A percentile compares a stretch with the other conserved stretches of the same genome.
Evolutionary conservation across 2,113 vertebrate species (phyloP).

Genomic region (Anser brachyrhynchus): DNA sequence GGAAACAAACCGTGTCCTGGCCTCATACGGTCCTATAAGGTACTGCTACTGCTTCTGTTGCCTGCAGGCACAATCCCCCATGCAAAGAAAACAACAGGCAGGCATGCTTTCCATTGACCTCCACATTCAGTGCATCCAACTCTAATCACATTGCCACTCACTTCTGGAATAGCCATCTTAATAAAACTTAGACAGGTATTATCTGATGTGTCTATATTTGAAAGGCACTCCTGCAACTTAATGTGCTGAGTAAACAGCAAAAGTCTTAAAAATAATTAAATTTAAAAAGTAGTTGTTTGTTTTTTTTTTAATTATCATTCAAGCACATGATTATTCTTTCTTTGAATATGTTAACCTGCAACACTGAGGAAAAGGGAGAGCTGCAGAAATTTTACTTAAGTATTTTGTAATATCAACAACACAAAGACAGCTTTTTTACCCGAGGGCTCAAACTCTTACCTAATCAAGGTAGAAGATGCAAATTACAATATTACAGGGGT

Average conservation of each 20-base stretch:
- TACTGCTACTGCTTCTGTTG: not conserved
- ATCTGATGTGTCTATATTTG: not conserved
- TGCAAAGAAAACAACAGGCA: not conserved
- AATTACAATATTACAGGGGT: not conserved
- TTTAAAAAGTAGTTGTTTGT: not conserved
- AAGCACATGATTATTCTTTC: conserved; percentile 46
- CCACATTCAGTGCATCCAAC: not conserved
- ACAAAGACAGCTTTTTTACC: not conserved
- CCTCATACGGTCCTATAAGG: not conserved
- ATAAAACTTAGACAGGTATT: not conserved
- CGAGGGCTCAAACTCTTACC: not conserved
- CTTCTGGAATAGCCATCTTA: conserved; percentile 43
- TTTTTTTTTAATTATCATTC: conserved; percentile 40
- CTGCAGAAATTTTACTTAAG: conserved; percentile 59
- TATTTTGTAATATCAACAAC: not conserved
- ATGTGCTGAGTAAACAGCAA: not conserved
- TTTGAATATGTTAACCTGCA: conserved; percentile 72
- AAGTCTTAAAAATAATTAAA: not conserved
- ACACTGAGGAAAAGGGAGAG: conserved; percentile 69
- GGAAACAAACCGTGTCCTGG: not conserved
- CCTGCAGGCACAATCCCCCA: not conserved
- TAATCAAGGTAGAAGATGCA: not conserved
- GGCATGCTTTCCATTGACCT: not conserved
- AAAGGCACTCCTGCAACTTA: not conserved
- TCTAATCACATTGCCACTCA: not conserved